Evolutionary conservation across 1,140 invertebrate genomes (phyloP).

Genomic region (Piezodorus guildinii): DNA sequence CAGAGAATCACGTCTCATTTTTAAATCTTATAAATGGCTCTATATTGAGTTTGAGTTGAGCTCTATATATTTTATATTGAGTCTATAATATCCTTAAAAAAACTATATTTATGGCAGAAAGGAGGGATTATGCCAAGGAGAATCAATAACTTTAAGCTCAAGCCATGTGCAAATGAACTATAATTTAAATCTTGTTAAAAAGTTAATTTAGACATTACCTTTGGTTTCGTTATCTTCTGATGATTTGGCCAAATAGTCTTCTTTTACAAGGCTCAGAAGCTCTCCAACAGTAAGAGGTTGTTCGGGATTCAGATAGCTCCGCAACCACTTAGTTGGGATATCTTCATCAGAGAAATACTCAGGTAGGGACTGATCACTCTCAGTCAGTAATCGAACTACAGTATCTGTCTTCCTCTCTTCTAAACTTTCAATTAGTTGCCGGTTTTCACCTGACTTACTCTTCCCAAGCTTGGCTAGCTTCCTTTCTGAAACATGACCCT

Average conservation of each 20-base stretch:
- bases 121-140: no score
- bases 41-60: no score
- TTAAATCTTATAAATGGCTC: no score
- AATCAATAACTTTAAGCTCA: no score
- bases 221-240: constrained; percentile 22
- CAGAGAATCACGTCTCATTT: no score
- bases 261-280: constrained; percentile 41
- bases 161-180: no score
- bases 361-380: not conserved
- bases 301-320: constrained; percentile 28
- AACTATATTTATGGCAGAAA: no score
- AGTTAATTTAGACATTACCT: not conserved
- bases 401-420: constrained; percentile 21
- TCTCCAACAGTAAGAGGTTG: constrained; percentile 35
- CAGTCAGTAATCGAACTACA: constrained; percentile 24
- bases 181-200: not conserved
- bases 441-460: not conserved
- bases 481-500: constrained; percentile 3
- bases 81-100: no score
- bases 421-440: not conserved
- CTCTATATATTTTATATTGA: no score
- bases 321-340: constrained; percentile 27
- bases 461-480: not conserved
- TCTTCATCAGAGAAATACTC: constrained; percentile 22
- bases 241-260: constrained; percentile 35